Evolutionary conservation across 1,140 invertebrate species (phyloP), one percentile per base, ranked within the genome.

Genomic region (Drosophila bocki): DNA sequence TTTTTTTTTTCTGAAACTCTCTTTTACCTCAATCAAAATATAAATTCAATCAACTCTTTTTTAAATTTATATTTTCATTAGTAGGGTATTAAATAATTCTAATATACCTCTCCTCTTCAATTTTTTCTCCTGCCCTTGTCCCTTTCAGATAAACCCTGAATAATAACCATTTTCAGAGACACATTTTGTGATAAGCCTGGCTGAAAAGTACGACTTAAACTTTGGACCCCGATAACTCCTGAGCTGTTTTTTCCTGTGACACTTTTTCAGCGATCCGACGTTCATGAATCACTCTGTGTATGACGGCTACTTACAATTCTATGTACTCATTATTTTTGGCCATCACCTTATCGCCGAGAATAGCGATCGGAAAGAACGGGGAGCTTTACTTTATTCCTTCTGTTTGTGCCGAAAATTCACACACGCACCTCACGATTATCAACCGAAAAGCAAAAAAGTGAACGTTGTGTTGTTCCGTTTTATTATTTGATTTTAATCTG

Each of bases 241-340:
- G 29, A 4, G 35, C n/a, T 69, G 32, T 35, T 56, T 70, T 60
- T 70, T 45, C 35, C 39, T n/a, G 35, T 32, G 48, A 29, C 53
- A 59, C 45, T 37, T 56, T 50, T 39, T n/a, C 19, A 19, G 37
- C n/a, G 32, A 50, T 56, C 39, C 39, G 26, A 47, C 11, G 22
- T 13, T 48, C 33, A 60, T 77, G 48, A 72, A 42, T 64, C 54
- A 56, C 63, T 19, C 19, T 22, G 22, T 22, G 17, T 39, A 9
- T 19, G 19, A 6, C 2, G 12, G 12, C 22, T 84, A 88, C 84
- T 88, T 88, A 88, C 84, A 72, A 29, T 65, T 79, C 67, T 17
- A 78, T 78, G 41, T 80, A 68, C 51, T 75, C 76, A 80, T 69
- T 67, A 35, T 72, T 87, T 41, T 72, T 42, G 63, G 83, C 80